phyloP scores from a whole-genome alignment of 2,797 vertebrate species.

The Lophius americanus region DNA sequence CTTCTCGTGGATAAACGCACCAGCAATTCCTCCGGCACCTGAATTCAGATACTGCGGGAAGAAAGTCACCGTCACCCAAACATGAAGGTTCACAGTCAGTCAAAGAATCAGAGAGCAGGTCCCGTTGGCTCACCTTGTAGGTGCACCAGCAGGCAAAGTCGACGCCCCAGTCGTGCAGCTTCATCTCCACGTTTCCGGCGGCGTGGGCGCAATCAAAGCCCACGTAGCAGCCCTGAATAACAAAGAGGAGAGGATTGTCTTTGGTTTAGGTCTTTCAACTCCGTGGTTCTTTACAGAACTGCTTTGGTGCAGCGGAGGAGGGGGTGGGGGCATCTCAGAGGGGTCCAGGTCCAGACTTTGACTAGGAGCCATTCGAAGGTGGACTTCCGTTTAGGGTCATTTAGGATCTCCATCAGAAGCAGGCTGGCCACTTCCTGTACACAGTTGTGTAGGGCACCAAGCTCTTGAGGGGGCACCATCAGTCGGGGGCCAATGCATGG shows the following conservation, averaged over 20 bases:
- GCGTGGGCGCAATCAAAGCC: slow-evolving; percentile 95
- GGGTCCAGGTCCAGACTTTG: too few species aligned
- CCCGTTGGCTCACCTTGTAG: slow-evolving; percentile 87
- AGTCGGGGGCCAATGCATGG: too few species aligned
- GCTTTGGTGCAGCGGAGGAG: too few species aligned
- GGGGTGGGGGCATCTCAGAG: too few species aligned
- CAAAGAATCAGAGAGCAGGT: not conserved
- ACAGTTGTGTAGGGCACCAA: too few species aligned
- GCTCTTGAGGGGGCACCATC: too few species aligned
- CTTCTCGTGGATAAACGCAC: slow-evolving; percentile 90
- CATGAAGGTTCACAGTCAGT: not conserved
- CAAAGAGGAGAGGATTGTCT: not conserved
- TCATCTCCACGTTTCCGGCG: slow-evolving; percentile 88
- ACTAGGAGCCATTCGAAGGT: too few species aligned
- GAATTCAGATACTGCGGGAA: slow-evolving; percentile 91
- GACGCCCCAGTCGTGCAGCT: slow-evolving; percentile 92
- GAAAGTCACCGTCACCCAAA: not conserved
- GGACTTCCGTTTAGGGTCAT: too few species aligned
- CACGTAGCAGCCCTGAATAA: slow-evolving; percentile 89
- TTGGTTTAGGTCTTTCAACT: too few species aligned
- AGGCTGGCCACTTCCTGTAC: too few species aligned
- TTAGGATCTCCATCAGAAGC: too few species aligned
- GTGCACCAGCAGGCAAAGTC: slow-evolving; percentile 98
- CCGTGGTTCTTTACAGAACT: too few species aligned
- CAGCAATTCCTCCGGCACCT: slow-evolving; percentile 90